These are phyloP conservation scores for Ivindomyrus marchei DNA, from an alignment of 2,113 vertebrate genomes.

Conservation along the genomic window DNA sequence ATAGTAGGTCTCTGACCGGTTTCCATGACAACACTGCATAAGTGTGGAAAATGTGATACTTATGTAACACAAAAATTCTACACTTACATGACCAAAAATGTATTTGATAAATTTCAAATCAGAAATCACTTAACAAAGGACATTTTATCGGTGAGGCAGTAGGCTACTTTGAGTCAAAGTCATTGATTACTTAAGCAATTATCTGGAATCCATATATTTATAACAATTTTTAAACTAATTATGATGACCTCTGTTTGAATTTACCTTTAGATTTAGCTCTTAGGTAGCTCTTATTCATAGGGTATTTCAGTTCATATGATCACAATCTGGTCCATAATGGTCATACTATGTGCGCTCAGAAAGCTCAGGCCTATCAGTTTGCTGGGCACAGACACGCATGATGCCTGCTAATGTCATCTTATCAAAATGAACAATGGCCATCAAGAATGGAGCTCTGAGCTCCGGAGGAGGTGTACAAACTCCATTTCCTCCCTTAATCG, in stretches of 20 bases:
- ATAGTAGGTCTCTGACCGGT: not conserved
- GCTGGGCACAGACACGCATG: not conserved
- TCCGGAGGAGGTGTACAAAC: not conserved
- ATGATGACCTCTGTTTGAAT: not conserved
- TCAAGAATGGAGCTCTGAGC: not conserved
- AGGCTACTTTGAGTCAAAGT: not conserved
- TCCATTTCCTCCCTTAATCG: not conserved
- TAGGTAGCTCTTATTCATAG: not conserved
- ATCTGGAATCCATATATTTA: not conserved
- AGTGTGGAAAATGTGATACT: conserved; percentile 20
- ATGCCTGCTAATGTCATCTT: not conserved
- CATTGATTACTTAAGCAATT: not conserved
- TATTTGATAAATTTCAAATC: conserved; percentile 6
- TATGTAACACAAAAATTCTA: conserved; percentile 15
- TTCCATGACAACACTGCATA: conserved; percentile 25
- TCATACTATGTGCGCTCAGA: not conserved
- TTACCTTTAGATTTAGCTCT: not conserved
- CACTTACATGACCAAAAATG: conserved; percentile 15
- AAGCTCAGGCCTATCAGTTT: not conserved
- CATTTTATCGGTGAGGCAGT: not conserved
- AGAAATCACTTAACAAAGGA: conserved; percentile 1
- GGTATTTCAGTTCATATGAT: not conserved
- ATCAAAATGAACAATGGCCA: not conserved
- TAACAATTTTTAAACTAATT: not conserved
- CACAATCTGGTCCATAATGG: not conserved